Conservation (phyloP, 2,113 vertebrate species). For the Raja brachyura region DNA sequence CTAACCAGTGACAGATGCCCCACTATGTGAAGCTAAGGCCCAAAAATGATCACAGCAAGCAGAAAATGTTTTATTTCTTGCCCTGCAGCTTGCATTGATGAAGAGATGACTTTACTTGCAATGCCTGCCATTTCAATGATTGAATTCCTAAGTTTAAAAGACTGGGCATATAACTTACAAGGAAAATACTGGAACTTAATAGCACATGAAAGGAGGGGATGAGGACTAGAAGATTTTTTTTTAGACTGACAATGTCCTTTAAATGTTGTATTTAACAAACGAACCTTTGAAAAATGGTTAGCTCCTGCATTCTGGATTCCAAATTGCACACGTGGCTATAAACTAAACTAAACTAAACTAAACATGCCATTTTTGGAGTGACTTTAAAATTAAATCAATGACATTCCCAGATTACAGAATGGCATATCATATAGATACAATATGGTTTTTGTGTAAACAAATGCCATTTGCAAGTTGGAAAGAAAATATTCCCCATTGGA, state of each 20-base stretch:
- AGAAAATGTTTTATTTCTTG: slow-evolving; percentile 26
- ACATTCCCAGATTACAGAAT: neutral
- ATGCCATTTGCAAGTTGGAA: slow-evolving; percentile 32
- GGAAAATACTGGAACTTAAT: slow-evolving; percentile 24
- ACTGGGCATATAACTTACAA: slow-evolving; percentile 30
- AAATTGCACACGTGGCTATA: neutral
- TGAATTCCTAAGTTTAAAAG: slow-evolving; percentile 23
- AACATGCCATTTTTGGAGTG: slow-evolving; percentile 6
- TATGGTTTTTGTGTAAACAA: slow-evolving; percentile 28
- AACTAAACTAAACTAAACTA: no score
- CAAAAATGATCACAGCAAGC: neutral
- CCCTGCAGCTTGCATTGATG: slow-evolving; percentile 25
- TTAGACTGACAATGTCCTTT: slow-evolving; percentile 29
- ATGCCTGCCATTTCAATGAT: slow-evolving; percentile 26
- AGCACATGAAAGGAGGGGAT: slow-evolving; percentile 15
- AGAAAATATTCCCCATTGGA: slow-evolving; percentile 19
- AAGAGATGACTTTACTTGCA: slow-evolving; percentile 16
- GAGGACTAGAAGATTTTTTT: slow-evolving; percentile 11
- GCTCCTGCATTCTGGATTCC: slow-evolving; percentile 15
- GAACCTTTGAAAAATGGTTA: neutral
- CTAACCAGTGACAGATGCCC: neutral
- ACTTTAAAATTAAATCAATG: slow-evolving; percentile 17
- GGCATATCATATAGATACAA: neutral
- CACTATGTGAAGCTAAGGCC: neutral
- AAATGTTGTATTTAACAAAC: slow-evolving; percentile 16